These are phyloP conservation scores for Mallotus villosus DNA, from an alignment of 2,797 vertebrate species.

Conservation along the genomic window DNA sequence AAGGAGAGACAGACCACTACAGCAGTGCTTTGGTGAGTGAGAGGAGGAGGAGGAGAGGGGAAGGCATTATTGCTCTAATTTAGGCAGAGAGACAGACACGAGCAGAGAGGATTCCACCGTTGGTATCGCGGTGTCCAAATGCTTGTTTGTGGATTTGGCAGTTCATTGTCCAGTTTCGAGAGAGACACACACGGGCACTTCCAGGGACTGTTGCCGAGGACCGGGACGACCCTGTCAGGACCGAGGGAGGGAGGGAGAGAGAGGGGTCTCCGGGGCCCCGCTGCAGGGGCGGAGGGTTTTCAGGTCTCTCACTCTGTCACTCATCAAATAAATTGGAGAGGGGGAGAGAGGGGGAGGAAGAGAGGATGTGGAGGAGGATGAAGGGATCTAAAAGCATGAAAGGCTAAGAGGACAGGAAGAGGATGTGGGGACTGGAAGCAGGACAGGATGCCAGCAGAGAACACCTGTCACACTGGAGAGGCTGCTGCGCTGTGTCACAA, in stretches of 20 bases:
- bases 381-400: constrained; percentile 37
- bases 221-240: no score
- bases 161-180: background rate
- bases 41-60: constrained; percentile 31
- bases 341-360: background rate
- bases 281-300: constrained; percentile 12
- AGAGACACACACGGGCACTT: no score
- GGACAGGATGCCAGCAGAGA: constrained; percentile 57
- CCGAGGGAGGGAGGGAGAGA: constrained; percentile 8
- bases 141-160: constrained; percentile 13
- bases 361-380: constrained; percentile 5
- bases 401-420: constrained; percentile 58
- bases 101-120: constrained; percentile 13
- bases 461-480: constrained; percentile 73
- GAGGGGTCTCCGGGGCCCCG: constrained; percentile 37
- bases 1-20: constrained; percentile 19
- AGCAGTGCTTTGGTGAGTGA: constrained; percentile 52
- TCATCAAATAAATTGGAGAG: background rate
- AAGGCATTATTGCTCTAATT: constrained; percentile 57
- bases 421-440: constrained; percentile 70
- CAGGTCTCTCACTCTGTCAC: constrained; percentile 1
- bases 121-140: constrained; percentile 52
- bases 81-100: constrained; percentile 10
- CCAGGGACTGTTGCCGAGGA: no score
- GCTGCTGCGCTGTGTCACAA: constrained; percentile 61